Evolutionary conservation across 2,113 vertebrate genomes (phyloP).

Genomic region (Saimiri boliviensis): DNA sequence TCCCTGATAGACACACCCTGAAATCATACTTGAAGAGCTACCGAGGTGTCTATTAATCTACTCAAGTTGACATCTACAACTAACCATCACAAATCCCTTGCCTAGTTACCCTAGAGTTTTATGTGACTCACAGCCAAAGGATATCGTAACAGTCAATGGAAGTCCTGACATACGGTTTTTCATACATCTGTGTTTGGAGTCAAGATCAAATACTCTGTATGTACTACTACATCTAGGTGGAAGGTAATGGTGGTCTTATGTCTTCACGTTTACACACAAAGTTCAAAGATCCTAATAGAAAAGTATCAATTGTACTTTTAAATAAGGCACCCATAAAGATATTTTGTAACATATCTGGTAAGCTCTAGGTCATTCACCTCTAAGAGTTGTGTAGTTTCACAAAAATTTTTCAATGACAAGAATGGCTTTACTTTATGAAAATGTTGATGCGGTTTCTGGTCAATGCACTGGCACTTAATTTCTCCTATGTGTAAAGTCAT

Average conservation of each 20-base stretch:
- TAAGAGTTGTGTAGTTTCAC: not conserved
- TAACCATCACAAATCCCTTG: not conserved
- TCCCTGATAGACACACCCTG: not conserved
- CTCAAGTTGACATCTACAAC: not conserved
- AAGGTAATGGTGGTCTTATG: rapidly evolving
- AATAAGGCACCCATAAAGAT: not conserved
- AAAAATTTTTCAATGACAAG: not conserved
- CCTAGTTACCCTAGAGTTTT: not conserved
- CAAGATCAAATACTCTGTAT: not conserved
- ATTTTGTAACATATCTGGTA: no score
- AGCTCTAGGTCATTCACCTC: not conserved
- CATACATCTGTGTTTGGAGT: not conserved
- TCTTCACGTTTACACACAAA: no score
- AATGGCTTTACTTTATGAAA: not conserved
- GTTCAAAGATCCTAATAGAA: not conserved
- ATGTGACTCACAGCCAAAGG: not conserved
- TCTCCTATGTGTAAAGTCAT: not conserved
- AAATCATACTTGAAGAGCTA: not conserved
- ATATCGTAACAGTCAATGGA: not conserved
- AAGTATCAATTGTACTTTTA: not conserved
- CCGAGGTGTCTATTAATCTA: not conserved
- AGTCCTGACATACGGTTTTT: not conserved
- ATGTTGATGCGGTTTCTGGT: not conserved
- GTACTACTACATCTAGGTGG: rapidly evolving
- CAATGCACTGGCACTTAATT: rapidly evolving